Evolutionary conservation across 2,797 vertebrate genomes (phyloP).

Genomic region (Malurus leucopterus): DNA sequence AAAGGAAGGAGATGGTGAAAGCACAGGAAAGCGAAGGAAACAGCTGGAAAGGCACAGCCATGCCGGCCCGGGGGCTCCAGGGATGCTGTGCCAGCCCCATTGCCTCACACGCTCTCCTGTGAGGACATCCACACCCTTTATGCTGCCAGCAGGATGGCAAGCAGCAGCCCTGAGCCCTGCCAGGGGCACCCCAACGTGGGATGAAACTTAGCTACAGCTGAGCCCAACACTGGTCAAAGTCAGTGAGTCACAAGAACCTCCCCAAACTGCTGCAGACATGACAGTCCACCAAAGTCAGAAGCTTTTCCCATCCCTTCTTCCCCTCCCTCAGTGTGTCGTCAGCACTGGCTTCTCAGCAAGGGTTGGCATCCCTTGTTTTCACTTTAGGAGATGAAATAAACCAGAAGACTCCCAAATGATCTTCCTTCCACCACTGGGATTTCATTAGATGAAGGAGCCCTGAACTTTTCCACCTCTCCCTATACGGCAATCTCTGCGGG

Average conservation of each 20-base stretch:
- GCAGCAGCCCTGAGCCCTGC: background rate
- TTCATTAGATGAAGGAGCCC: background rate
- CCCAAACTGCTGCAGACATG: background rate
- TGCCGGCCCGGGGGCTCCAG: fast-evolving
- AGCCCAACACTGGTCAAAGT: background rate
- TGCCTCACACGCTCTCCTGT: background rate
- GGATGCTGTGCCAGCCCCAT: background rate
- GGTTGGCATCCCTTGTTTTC: background rate
- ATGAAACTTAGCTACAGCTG: fast-evolving
- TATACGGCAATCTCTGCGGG: background rate
- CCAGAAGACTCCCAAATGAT: background rate
- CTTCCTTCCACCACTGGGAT: background rate
- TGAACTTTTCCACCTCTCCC: background rate
- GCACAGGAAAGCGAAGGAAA: slow-evolving; percentile 18
- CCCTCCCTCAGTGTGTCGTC: fast-evolving
- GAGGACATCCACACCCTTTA: background rate
- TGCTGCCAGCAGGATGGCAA: background rate
- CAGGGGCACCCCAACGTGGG: background rate
- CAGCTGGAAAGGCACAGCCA: background rate
- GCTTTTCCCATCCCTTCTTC: background rate
- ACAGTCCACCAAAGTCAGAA: background rate
- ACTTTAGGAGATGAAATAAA: background rate
- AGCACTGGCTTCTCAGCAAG: background rate
- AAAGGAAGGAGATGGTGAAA: slow-evolving; percentile 30
- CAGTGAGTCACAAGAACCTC: background rate